A percentile compares a stretch with the other conserved stretches of the same genome.
phyloP scores from a whole-genome alignment of 2,797 vertebrate species.

The Aythya fuligula region DNA sequence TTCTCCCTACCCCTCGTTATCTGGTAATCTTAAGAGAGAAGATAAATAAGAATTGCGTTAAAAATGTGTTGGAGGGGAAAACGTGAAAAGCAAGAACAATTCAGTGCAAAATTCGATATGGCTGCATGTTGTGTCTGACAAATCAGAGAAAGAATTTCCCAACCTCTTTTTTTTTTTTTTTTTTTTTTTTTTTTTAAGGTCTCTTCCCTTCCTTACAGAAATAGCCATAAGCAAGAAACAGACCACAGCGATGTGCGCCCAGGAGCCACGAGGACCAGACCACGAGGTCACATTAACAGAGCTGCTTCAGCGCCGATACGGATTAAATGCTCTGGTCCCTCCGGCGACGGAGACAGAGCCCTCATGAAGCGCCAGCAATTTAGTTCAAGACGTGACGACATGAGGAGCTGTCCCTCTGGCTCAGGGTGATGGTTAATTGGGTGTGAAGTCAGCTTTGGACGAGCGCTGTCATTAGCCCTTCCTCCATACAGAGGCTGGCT shows the following conservation, averaged over 20 bases:
- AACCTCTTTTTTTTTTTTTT: not conserved
- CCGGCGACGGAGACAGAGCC: not conserved
- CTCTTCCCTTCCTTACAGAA: not conserved
- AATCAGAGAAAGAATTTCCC: not conserved
- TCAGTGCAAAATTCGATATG: not conserved
- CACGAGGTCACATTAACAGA: not conserved
- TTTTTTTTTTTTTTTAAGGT: not conserved
- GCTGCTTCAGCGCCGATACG: not conserved
- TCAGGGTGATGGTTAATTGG: slow-evolving; percentile 55
- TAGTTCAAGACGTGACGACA: slow-evolving; percentile 51
- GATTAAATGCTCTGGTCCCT: not conserved
- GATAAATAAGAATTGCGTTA: not conserved
- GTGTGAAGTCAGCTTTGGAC: slow-evolving; percentile 39
- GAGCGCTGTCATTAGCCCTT: not conserved
- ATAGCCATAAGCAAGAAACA: not conserved
- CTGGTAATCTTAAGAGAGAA: rapidly evolving
- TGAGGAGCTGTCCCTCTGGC: slow-evolving; percentile 49
- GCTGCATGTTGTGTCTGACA: not conserved
- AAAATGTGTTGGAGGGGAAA: not conserved
- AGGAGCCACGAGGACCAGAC: not conserved
- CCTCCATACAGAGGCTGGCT: not conserved
- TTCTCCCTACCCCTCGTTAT: not conserved
- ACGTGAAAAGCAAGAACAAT: not conserved
- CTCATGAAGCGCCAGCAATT: slow-evolving; percentile 49
- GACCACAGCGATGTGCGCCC: not conserved